Conservation (phyloP, 2,797 vertebrate species). For the Enteromius mattozi region DNA sequence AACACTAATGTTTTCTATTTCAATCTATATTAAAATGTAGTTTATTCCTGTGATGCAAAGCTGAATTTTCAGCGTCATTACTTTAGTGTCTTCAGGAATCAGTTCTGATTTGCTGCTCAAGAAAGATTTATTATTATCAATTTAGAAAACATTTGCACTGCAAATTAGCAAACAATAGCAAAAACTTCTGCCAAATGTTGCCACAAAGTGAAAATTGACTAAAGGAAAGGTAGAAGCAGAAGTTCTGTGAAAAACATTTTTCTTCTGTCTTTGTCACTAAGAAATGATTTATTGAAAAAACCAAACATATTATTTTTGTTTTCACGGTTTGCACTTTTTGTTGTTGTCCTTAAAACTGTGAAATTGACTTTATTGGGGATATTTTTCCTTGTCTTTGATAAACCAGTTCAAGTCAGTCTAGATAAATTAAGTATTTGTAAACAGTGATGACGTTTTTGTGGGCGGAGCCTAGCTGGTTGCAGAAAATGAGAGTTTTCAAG, state of each 20-base stretch:
- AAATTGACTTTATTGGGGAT: too few species aligned
- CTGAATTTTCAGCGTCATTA: background rate
- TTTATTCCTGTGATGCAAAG: background rate
- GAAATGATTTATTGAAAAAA: background rate
- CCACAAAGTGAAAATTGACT: background rate
- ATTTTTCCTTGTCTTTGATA: too few species aligned
- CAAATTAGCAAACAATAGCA: background rate
- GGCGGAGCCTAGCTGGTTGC: too few species aligned
- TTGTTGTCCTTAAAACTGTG: background rate
- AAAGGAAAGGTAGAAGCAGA: background rate
- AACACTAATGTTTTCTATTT: background rate
- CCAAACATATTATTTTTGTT: background rate
- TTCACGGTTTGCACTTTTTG: background rate
- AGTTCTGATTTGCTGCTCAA: background rate
- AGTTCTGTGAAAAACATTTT: background rate
- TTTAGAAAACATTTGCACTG: background rate
- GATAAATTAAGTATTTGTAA: too few species aligned
- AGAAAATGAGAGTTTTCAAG: too few species aligned
- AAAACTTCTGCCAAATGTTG: background rate
- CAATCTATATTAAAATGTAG: background rate
- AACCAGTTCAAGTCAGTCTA: too few species aligned
- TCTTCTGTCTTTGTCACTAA: background rate
- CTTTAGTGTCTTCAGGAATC: background rate
- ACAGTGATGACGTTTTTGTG: too few species aligned
- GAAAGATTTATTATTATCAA: background rate